phyloP scores from a whole-genome alignment of 92 coral and sea anemone species.

The Porites cylindrica region DNA sequence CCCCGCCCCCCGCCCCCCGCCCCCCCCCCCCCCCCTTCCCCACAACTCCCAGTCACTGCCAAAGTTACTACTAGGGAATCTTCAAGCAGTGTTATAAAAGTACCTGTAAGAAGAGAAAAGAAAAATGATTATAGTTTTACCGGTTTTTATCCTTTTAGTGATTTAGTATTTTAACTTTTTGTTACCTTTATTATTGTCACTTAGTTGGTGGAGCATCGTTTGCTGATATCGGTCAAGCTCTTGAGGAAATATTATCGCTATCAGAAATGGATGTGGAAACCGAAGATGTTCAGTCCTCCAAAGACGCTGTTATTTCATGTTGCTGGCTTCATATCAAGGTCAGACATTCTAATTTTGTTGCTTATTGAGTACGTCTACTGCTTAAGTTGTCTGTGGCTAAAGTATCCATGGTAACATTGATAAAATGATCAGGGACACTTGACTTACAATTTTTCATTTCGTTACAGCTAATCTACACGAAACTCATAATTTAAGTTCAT shows the following conservation, averaged over 20 bases:
- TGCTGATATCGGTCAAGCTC: slow-evolving; percentile 79
- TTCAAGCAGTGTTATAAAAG: too few relatives aligned
- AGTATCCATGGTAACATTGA: background rate
- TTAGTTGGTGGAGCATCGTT: slow-evolving; percentile 82
- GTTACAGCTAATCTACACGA: background rate
- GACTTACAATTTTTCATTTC: too few relatives aligned
- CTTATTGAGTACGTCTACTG: too few relatives aligned
- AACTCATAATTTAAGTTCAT: background rate
- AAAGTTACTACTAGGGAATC: too few relatives aligned
- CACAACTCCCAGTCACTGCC: too few relatives aligned
- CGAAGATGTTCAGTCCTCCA: slow-evolving; percentile 47
- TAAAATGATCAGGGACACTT: background rate
- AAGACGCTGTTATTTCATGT: slow-evolving; percentile 74
- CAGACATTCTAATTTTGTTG: background rate
- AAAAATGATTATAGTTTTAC: background rate
- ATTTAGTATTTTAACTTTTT: too few relatives aligned
- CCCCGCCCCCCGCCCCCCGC: too few relatives aligned
- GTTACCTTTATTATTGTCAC: background rate
- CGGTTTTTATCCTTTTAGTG: background rate
- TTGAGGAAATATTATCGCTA: slow-evolving; percentile 55
- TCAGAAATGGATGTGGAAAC: slow-evolving; percentile 6
- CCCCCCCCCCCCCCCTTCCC: too few relatives aligned
- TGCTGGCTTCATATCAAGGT: slow-evolving; percentile 83
- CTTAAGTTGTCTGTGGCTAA: background rate
- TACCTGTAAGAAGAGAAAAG: background rate